Conservation (phyloP, 2,888 invertebrate species). For the Zygothrica quintamaculata region DNA sequence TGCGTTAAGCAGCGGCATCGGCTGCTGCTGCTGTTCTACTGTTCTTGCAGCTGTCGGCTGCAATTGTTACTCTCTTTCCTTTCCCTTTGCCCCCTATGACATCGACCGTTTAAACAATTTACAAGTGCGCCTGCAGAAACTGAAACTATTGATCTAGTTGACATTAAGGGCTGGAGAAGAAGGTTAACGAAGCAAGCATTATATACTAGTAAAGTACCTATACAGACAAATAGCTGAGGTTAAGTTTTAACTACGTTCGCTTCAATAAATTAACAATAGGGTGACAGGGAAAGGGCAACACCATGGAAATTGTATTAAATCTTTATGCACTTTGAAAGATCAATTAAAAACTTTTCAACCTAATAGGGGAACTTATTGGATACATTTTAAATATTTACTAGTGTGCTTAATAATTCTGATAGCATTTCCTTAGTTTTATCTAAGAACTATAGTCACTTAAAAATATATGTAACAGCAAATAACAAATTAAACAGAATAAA, state of each 20-base stretch:
- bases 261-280: constrained; percentile 63
- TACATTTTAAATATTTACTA: constrained; percentile 22
- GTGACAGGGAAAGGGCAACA: constrained; percentile 5
- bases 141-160: constrained; percentile 39
- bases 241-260: constrained; percentile 59
- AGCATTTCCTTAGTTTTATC: too few species aligned
- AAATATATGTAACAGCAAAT: too few species aligned
- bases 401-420: too few species aligned
- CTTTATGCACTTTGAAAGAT: constrained; percentile 2
- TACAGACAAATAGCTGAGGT: constrained; percentile 62
- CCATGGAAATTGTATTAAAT: not conserved
- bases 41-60: constrained; percentile 7
- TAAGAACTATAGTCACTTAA: too few species aligned
- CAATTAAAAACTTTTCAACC: constrained; percentile 17
- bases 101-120: constrained; percentile 46
- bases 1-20: constrained; percentile 39
- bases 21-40: constrained; percentile 1
- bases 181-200: constrained; percentile 7
- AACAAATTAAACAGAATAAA: too few species aligned
- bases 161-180: not conserved
- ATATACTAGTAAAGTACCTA: constrained; percentile 4
- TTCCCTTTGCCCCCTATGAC: constrained; percentile 26
- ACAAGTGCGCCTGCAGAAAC: constrained; percentile 41
- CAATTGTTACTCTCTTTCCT: constrained; percentile 19
- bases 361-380: constrained; percentile 8